Base-by-base conservation (phyloP, 2,113 vertebrate species). In the Rhombomys opimus region DNA sequence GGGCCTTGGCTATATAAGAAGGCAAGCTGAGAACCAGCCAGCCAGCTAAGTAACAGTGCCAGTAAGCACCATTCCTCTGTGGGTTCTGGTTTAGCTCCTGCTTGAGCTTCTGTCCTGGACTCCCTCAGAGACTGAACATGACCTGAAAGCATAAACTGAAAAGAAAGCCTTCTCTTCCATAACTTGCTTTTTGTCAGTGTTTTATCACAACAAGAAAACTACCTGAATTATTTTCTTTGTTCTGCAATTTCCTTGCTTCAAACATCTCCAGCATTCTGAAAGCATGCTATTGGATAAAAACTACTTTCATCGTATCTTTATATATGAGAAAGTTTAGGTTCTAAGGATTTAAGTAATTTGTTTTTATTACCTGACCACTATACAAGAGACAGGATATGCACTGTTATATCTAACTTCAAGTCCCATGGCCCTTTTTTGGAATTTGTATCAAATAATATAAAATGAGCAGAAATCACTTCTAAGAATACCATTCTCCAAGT, bases 401-500 rank as follows among this genome's bases (percentile, higher is more conserved):
- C 25, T 73, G 0, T 63, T 87, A 80, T 17, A 10, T 82, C 5
- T 72, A 13, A 88, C 18, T 41, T 6, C 6, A 84, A 82, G 72
- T 35, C 35, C 67, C 23, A 32, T 41, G n/a, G 13, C 46, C 68
- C 72, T 90, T 88, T 15, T 15, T 57, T 15, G 57, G 4, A 57
- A 81, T 95, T 85, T 86, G 18, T 77, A 73, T 68, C 15, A 72
- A 67, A 67, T 50, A 72, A 94, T 65, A 94, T 87, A 30, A 54
- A 87, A 89, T 23, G 86, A 7, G 35, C 54, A 75, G 17, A 27
- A 68, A 84, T 87, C 7, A 9, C 68, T 92, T 92, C n/a, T 90
- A 91, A 84, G 63, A 78, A 80, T 75, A 88, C 72, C 30, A 76
- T 93, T 95, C 92, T 13, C 25, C 95, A 32, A 54, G n/a, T 50